Evolutionary conservation across 2,113 vertebrate species (phyloP).

Genomic region (Atherinomorus stipes): DNA sequence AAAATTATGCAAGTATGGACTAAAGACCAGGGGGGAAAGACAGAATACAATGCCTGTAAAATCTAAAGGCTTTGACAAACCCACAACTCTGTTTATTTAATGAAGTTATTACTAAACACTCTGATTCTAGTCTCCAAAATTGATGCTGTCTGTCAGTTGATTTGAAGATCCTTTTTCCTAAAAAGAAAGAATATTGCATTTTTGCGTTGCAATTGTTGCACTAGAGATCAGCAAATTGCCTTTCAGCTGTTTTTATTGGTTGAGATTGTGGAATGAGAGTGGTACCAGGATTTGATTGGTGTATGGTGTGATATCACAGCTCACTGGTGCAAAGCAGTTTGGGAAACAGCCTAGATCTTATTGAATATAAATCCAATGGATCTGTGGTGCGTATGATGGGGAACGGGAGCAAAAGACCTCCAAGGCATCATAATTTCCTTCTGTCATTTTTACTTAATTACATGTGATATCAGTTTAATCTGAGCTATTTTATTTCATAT

Average conservation of each 20-base stretch:
- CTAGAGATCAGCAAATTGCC: constrained; percentile 55
- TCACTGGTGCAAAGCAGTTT: constrained; percentile 74
- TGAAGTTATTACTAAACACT: constrained; percentile 12
- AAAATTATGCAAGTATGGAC: constrained; percentile 44
- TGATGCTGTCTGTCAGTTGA: neutral
- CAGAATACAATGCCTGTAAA: constrained; percentile 29
- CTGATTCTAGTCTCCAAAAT: constrained; percentile 1
- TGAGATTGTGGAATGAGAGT: constrained; percentile 31
- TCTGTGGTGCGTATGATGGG: constrained; percentile 67
- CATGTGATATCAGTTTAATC: constrained; percentile 51
- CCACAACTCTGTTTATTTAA: constrained; percentile 31
- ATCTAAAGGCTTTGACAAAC: constrained; percentile 21
- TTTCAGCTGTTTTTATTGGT: constrained; percentile 59
- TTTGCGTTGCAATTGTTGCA: constrained; percentile 3
- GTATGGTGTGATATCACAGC: constrained; percentile 74
- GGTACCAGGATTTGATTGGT: constrained; percentile 59
- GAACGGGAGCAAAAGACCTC: constrained; percentile 50
- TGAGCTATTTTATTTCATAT: constrained; percentile 36
- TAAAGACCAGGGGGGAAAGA: constrained; percentile 36
- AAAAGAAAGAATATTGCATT: neutral
- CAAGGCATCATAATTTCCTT: constrained; percentile 51
- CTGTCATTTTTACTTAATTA: constrained; percentile 45
- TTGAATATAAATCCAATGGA: constrained; percentile 79
- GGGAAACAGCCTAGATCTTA: constrained; percentile 74
- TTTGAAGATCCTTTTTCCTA: neutral